Evolutionary conservation across 2,888 invertebrate genomes (phyloP).

Genomic region (Lymantria monacha): DNA sequence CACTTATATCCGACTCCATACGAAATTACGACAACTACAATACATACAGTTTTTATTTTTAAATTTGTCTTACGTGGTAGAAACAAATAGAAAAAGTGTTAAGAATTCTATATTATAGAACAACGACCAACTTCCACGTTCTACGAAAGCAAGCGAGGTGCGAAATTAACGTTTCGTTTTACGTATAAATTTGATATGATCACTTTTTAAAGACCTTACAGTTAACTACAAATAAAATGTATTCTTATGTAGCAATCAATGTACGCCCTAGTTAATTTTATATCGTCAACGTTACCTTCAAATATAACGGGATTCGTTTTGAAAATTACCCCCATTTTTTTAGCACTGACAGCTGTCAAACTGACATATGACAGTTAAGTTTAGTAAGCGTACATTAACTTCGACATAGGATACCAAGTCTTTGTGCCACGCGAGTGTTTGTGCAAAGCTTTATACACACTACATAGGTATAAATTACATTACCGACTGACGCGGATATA

Average conservation of each 20-base stretch:
- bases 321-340: constrained; percentile 1
- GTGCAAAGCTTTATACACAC: constrained; percentile 50
- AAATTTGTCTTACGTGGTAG: constrained; percentile 45
- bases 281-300: neutral
- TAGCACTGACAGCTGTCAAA: constrained; percentile 9
- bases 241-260: constrained; percentile 31
- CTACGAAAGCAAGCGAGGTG: constrained; percentile 67
- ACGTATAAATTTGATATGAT: constrained; percentile 82
- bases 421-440: constrained; percentile 55
- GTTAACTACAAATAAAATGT: constrained; percentile 54
- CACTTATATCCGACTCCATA: constrained; percentile 66
- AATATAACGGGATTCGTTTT: constrained; percentile 1
- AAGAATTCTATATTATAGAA: constrained; percentile 47
- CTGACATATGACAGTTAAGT: constrained; percentile 8
- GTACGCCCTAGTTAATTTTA: neutral
- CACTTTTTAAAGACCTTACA: constrained; percentile 64
- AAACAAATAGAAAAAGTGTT: constrained; percentile 55
- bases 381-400: constrained; percentile 6
- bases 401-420: constrained; percentile 29
- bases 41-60: constrained; percentile 59
- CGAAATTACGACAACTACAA: constrained; percentile 73
- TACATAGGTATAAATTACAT: constrained; percentile 34
- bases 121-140: constrained; percentile 39
- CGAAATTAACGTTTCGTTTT: constrained; percentile 46
- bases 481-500: constrained; percentile 32